Conservation (phyloP, 92 coral and sea anemone genomes). For the Plumapathes pennacea region DNA sequence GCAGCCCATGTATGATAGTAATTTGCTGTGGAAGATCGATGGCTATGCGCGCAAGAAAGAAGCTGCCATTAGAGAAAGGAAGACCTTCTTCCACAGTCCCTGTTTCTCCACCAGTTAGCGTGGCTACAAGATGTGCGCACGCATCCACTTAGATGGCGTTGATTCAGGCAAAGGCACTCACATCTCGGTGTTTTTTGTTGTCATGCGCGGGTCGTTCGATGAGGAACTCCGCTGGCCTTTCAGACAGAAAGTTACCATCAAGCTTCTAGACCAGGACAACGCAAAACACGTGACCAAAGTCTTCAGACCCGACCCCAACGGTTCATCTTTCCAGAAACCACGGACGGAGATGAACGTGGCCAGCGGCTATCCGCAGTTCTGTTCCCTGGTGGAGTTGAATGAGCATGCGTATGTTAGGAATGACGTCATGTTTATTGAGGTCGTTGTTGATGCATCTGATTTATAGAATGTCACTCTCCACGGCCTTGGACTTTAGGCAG, state of each 20-base stretch:
- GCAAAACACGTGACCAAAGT: conserved; percentile 66
- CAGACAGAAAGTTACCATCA: conserved; percentile 71
- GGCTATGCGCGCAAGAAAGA: conserved; percentile 59
- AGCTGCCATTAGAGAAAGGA: conserved; percentile 64
- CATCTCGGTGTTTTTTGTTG: conserved; percentile 74
- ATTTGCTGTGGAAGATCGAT: conserved; percentile 87
- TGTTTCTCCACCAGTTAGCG: conserved; percentile 81
- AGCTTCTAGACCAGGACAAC: conserved; percentile 69
- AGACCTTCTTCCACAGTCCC: conserved; percentile 80
- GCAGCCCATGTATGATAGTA: conserved; percentile 82
- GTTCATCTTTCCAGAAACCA: conserved; percentile 86
- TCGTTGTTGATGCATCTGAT: conserved; percentile 46
- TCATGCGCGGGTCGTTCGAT: conserved; percentile 90
- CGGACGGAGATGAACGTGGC: conserved; percentile 85
- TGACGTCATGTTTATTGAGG: conserved; percentile 69
- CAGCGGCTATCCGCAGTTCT: conserved; percentile 80
- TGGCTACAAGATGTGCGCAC: conserved; percentile 83
- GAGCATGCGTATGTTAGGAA: conserved; percentile 69
- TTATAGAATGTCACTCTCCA: no score
- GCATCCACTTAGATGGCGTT: conserved; percentile 79
- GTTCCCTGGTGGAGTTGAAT: conserved; percentile 58
- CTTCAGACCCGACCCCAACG: conserved; percentile 93
- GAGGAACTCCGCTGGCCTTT: conserved; percentile 87
- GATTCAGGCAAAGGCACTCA: conserved; percentile 73
- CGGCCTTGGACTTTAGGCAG: no score